Percentiles rank a stretch among this genome's conserved stretches.
Conservation (phyloP, 2,113 vertebrate genomes). For the Chionis minor region DNA sequence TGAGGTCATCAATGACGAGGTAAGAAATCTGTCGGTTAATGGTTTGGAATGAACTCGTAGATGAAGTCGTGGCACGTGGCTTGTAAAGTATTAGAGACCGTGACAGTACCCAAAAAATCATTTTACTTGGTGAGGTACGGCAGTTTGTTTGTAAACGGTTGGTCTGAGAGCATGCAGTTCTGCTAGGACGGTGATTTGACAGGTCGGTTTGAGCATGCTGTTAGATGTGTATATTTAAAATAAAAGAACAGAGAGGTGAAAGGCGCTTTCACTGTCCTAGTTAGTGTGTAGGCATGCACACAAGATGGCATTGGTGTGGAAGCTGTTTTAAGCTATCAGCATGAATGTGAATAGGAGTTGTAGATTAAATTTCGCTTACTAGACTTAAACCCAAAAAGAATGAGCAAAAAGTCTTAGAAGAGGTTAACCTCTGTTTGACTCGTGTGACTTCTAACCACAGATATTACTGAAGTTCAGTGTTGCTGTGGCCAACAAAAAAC, state of each 20-base stretch:
- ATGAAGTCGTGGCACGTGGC: not conserved
- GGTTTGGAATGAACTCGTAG: not conserved
- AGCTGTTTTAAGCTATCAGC: not conserved
- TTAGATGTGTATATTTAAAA: not conserved
- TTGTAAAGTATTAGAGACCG: not conserved
- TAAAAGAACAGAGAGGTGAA: not conserved
- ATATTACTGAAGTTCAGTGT: not conserved
- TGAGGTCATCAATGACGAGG: constrained; percentile 96
- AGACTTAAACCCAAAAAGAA: not conserved
- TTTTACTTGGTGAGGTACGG: not conserved
- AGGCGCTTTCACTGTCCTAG: not conserved
- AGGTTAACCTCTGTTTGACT: not conserved
- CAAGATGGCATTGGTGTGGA: not conserved
- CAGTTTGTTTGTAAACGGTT: not conserved
- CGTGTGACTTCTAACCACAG: not conserved
- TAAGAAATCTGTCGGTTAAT: constrained; percentile 61
- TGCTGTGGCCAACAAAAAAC: not conserved
- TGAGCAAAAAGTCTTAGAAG: not conserved
- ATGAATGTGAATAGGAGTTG: not conserved
- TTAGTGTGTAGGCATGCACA: not conserved
- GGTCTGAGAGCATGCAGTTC: not conserved
- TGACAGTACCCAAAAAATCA: not conserved
- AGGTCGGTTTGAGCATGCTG: rapidly evolving
- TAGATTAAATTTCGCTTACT: not conserved
- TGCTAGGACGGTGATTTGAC: not conserved